Percentiles rank a stretch among this genome's conserved stretches.
Evolutionary conservation across 30 jellyfish, hydroid and myxozoan species (phyloP).

Genomic region (Aurelia sp.): DNA sequence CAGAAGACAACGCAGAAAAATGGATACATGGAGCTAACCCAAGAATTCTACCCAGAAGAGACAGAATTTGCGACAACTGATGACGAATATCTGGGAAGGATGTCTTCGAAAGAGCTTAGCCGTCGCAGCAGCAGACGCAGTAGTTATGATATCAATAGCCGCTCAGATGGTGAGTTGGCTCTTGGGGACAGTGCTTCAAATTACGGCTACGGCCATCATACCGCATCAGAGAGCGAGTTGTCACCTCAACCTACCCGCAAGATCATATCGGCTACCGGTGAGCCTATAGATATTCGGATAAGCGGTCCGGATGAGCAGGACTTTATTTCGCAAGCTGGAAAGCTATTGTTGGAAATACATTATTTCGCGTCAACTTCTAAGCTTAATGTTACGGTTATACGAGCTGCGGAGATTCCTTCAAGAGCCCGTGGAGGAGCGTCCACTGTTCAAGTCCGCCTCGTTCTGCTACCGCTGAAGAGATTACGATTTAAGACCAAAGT

Average conservation of each 20-base stretch:
- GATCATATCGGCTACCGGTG: conserved; percentile 63
- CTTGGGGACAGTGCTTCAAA: conserved; percentile 92
- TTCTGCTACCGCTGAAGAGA: conserved; percentile 75
- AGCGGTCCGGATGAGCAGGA: conserved; percentile 90
- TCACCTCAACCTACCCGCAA: conserved; percentile 74
- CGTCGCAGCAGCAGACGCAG: conserved; percentile 94
- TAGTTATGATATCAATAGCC: conserved; percentile 84
- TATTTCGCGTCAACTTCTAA: conserved; percentile 80
- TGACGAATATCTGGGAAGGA: conserved; percentile 85
- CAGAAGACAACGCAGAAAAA: conserved; percentile 75
- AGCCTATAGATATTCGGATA: conserved; percentile 76
- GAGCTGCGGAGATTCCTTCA: conserved; percentile 94
- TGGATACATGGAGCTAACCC: conserved; percentile 90
- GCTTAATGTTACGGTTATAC: conserved; percentile 69
- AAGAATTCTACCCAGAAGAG: conserved; percentile 87
- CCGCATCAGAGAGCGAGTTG: conserved; percentile 80
- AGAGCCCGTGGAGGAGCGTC: conserved; percentile 98
- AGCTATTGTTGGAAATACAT: conserved; percentile 75
- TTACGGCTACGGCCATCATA: conserved; percentile 81
- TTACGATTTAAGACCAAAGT: conserved; percentile 92
- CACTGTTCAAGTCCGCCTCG: conserved; percentile 92
- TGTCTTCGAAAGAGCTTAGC: conserved; percentile 80
- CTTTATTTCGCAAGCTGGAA: conserved; percentile 79
- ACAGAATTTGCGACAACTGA: conserved; percentile 88
- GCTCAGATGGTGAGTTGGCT: conserved; percentile 87